Evolutionary conservation across 2,113 vertebrate genomes (phyloP), one percentile per base, ranked within the genome.

Genomic region (Mixornis gularis): DNA sequence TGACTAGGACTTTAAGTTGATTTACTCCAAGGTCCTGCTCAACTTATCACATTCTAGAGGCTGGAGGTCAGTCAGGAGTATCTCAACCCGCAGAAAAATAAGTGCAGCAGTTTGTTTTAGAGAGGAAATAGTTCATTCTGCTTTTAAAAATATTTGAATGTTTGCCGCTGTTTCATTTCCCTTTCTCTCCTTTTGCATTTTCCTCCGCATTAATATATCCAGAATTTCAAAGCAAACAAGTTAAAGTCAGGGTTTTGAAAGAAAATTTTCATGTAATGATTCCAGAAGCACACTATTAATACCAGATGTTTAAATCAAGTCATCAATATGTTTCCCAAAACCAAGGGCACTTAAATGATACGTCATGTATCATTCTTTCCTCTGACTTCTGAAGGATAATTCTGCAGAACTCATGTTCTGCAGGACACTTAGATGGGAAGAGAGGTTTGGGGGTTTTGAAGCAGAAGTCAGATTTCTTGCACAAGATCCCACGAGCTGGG

Each of bases 231-330:
- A 89, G 86, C 40, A 65, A 95, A 69, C 21, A 49, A 84, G 40
- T 38, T 63, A 48, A 91, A 91, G 70, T 87, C 78, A 53, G 48
- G 70, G 51, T 70, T 91, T 72, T 79, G 55, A 77, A 72, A 79
- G 34, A 63, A 84, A 92, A 69, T 38, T n/a, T 84, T 85, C 36
- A 5, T 32, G 51, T 89, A 51, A 48, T n/a, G 64, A 63, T 85
- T 89, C 70, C 74, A 92, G 81, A 94, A 92, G 52, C 34, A 49
- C 27, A 10, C 43, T 94, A 87, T 95, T 82, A 95, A 91, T 89
- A 62, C 60, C 95, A 94, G 74, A 89, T 92, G 87, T 82, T 79
- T 52, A 51, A 76, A 40, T 46, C 60, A 72, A 85, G 34, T 68
- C 52, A 58, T 79, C 74, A 85, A 79, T 78, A 21, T 0, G 0